Evolutionary conservation across 2,888 invertebrate genomes (phyloP), one percentile per base, ranked within the genome.

Genomic region (Scaptodrosophila latifasciaeformis): DNA sequence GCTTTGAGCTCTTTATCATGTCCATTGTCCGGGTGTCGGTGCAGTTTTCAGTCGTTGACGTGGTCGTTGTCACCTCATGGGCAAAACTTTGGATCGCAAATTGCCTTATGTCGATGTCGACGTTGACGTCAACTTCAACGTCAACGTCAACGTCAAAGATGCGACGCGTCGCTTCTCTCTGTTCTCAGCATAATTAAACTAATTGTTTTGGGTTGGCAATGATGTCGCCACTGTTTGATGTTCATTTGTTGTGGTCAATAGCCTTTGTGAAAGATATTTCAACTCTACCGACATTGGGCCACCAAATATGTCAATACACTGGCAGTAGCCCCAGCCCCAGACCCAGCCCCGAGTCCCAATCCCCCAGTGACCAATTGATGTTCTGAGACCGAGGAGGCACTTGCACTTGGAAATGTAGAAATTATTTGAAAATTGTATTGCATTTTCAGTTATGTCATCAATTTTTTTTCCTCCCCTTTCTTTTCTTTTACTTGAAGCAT

Each of bases 1-100:
- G 4, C 15, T 12, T 13, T 44, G 44, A 21, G 47, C 15, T 39
- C 37, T 40, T 49, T 12, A 40, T 34, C 21, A 46, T 21, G 49
- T 49, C 39, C 13, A 18, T 21, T 21, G 42, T 17, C n/a, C 17
- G n/a, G 9, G 12, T 21, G 37, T 13, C 24, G 13, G 45, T 53
- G 19, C 29, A 53, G 60, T 60, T 70, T 62, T 76, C 70, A 67
- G 18, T 40, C 12, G 30, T 46, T 18, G 49, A 18, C 21, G 77
- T 76, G 70, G 74, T 70, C 74, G 77, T 80, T 75, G 80, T 75
- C 80, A 75, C 75, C 80, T 75, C 75, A 70, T 77, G 74, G 62
- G 72, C 67, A 37, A 70, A 72, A 74, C 62, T n/a, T 10, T 21
- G n/a, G 40, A 18, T 13, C 45, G 15, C 40, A 40, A 40, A 40